These are phyloP conservation scores for Jaculus jaculus DNA, from an alignment of 2,113 vertebrate genomes.

Conservation along the genomic window DNA sequence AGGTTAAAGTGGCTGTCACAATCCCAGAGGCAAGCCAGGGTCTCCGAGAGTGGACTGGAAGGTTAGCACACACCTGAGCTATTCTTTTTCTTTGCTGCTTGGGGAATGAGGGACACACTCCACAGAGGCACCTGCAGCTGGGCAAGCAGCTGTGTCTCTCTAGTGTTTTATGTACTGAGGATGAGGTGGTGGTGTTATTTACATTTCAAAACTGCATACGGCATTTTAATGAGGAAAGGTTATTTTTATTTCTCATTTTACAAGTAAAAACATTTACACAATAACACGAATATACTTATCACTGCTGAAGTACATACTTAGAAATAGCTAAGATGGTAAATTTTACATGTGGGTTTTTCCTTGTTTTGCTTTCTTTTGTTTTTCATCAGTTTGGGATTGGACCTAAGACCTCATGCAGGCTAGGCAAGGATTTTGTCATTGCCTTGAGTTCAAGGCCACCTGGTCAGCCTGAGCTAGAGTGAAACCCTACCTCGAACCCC, in stretches of 20 bases:
- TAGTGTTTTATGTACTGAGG: background rate
- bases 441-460: background rate
- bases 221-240: slow-evolving; percentile 4
- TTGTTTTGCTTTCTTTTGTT: background rate
- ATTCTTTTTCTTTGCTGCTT: background rate
- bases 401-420: background rate
- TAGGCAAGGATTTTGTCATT: background rate
- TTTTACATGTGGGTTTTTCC: background rate
- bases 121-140: background rate
- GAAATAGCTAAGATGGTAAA: background rate
- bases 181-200: background rate
- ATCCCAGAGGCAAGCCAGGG: background rate
- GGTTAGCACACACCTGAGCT: background rate
- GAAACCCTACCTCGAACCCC: too few species aligned
- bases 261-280: background rate
- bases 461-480: too few species aligned
- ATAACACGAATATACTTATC: background rate
- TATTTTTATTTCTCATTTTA: background rate
- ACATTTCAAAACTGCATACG: background rate
- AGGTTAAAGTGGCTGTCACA: background rate
- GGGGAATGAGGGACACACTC: background rate
- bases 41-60: background rate
- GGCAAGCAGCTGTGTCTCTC: background rate
- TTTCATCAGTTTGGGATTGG: background rate
- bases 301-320: background rate